Conservation (phyloP, 2,797 vertebrate genomes). For the Borostomias antarcticus region DNA sequence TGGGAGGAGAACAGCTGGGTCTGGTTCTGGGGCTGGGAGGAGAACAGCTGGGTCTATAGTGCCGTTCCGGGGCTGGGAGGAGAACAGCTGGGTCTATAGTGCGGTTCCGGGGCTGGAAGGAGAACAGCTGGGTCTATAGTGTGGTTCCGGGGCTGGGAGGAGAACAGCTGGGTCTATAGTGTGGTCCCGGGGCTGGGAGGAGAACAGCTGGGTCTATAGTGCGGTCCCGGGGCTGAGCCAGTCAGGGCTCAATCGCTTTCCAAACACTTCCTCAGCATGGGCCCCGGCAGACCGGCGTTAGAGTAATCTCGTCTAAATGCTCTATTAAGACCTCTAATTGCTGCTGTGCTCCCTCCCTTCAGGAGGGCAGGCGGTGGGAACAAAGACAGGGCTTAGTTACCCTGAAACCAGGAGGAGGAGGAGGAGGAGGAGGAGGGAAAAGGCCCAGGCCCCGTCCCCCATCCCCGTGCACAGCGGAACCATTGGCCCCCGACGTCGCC, state of each 20-base stretch:
- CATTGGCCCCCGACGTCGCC: neutral
- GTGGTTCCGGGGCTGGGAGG: slow-evolving; percentile 8
- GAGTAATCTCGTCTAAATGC: slow-evolving; percentile 69
- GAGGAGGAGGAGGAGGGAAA: neutral
- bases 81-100: no score
- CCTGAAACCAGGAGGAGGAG: slow-evolving; percentile 28
- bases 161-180: no score
- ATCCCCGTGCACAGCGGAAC: neutral
- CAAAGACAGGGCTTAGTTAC: slow-evolving; percentile 59
- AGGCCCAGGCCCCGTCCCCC: neutral
- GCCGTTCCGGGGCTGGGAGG: no score
- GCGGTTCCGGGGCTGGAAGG: neutral
- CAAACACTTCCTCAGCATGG: slow-evolving; percentile 55
- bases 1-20: neutral
- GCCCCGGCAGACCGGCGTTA: slow-evolving; percentile 64
- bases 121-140: neutral
- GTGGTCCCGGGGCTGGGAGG: slow-evolving; percentile 35
- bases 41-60: neutral
- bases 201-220: slow-evolving; percentile 32
- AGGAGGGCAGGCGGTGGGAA: slow-evolving; percentile 58
- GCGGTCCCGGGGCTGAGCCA: slow-evolving; percentile 41
- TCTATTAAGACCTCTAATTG: slow-evolving; percentile 77
- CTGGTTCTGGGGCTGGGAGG: neutral
- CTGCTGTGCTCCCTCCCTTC: slow-evolving; percentile 53
- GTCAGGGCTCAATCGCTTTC: slow-evolving; percentile 51